These are phyloP conservation scores for Limnephilus auricula DNA, from an alignment of 2,888 invertebrate genomes.

Conservation along the genomic window DNA sequence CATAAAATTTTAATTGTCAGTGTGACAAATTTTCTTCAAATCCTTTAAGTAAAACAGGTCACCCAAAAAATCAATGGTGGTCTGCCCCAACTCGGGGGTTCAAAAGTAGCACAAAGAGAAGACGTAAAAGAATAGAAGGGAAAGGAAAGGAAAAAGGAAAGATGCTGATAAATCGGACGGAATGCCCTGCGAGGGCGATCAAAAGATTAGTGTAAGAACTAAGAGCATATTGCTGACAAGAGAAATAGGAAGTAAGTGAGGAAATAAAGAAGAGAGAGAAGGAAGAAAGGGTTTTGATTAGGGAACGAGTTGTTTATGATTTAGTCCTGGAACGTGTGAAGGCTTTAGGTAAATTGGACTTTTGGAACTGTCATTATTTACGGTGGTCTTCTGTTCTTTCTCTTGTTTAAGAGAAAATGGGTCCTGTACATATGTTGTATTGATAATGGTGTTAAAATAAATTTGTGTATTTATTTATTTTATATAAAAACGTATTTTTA, in stretches of 20 bases:
- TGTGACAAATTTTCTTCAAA: neutral
- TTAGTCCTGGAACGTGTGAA: neutral
- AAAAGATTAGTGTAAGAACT: neutral
- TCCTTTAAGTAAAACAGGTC: neutral
- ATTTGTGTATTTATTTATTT: no score
- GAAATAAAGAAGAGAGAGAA: neutral
- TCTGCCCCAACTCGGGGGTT: neutral
- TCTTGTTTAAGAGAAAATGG: neutral
- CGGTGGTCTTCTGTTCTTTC: neutral
- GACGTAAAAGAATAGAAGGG: neutral
- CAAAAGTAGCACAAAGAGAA: neutral
- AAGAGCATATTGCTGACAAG: neutral
- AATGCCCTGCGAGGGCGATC: neutral
- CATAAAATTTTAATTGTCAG: neutral
- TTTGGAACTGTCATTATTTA: neutral
- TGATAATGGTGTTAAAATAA: no score
- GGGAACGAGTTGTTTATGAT: neutral
- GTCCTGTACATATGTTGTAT: neutral
- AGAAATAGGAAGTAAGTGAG: constrained; percentile 2
- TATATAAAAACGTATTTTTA: no score
- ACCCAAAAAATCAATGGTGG: neutral
- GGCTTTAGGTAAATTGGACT: neutral
- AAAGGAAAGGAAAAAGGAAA: neutral
- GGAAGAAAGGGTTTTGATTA: neutral
- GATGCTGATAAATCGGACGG: neutral